Percentiles rank a stretch among this genome's conserved stretches.
Evolutionary conservation across 2,113 vertebrate species (phyloP).

Genomic region (Tachycineta bicolor): DNA sequence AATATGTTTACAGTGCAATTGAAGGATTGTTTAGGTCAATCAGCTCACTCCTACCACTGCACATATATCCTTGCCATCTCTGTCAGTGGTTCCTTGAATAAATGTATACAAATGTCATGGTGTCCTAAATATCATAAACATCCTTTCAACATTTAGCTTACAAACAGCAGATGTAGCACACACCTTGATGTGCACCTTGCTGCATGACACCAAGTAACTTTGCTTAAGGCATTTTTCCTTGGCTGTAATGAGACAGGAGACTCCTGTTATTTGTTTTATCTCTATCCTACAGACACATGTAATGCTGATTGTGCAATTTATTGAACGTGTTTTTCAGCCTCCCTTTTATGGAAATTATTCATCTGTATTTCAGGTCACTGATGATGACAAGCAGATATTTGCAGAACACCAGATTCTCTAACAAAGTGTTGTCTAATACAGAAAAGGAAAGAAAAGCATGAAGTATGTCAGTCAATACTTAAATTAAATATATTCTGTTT

Average conservation of each 20-base stretch:
- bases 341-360: background rate
- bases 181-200: background rate
- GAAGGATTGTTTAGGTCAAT: background rate
- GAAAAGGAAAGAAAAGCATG: background rate
- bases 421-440: background rate
- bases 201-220: background rate
- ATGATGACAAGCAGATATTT: background rate
- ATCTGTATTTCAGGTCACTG: background rate
- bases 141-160: background rate
- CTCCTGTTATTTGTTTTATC: background rate
- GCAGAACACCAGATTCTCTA: background rate
- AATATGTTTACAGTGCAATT: background rate
- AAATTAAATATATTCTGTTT: background rate
- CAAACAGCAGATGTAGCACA: background rate
- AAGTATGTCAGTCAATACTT: background rate
- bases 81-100: background rate
- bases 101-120: background rate
- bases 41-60: background rate
- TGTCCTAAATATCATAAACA: background rate
- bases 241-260: background rate
- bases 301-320: background rate
- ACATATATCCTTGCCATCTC: background rate
- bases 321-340: background rate
- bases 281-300: background rate
- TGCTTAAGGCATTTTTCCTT: background rate